Evolutionary conservation across 2,797 vertebrate genomes (phyloP).

Genomic region (Australoheros facetus): DNA sequence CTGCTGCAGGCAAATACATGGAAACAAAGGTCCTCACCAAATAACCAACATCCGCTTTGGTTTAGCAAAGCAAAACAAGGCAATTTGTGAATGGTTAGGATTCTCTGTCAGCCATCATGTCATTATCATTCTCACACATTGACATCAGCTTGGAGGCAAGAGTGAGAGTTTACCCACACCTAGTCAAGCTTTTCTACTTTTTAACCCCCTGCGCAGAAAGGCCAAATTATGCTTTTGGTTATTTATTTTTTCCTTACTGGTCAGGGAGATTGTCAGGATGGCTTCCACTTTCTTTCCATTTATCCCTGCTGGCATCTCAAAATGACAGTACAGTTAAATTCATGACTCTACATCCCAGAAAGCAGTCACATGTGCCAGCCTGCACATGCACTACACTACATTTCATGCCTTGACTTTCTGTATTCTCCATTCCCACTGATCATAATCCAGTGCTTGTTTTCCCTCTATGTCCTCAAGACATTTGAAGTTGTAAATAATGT

Average conservation of each 20-base stretch:
- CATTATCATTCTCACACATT: conserved; percentile 61
- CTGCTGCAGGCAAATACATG: conserved; percentile 47
- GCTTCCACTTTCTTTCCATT: not conserved
- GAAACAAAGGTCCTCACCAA: conserved; percentile 47
- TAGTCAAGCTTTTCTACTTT: not conserved
- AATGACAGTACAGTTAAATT: conserved; percentile 38
- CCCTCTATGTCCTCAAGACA: conserved; percentile 56
- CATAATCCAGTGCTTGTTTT: conserved; percentile 49
- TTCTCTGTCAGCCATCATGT: conserved; percentile 60
- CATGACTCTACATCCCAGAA: conserved; percentile 12
- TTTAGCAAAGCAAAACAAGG: conserved; percentile 60
- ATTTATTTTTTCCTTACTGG: not conserved
- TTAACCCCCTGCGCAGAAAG: not conserved
- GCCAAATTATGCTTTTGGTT: conserved; percentile 7
- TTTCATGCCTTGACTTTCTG: conserved; percentile 22
- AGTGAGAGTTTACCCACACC: conserved; percentile 12
- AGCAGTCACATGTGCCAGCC: conserved; percentile 19
- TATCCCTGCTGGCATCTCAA: conserved; percentile 32
- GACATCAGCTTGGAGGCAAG: conserved; percentile 34
- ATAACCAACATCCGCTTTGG: conserved; percentile 64
- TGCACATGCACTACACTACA: conserved; percentile 7
- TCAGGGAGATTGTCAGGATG: conserved; percentile 27
- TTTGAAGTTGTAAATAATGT: conserved; percentile 76
- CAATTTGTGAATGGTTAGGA: conserved; percentile 62
- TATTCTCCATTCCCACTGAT: conserved; percentile 9